phyloP scores from a whole-genome alignment of 2,113 vertebrate genomes.

The Okapia johnstoni region DNA sequence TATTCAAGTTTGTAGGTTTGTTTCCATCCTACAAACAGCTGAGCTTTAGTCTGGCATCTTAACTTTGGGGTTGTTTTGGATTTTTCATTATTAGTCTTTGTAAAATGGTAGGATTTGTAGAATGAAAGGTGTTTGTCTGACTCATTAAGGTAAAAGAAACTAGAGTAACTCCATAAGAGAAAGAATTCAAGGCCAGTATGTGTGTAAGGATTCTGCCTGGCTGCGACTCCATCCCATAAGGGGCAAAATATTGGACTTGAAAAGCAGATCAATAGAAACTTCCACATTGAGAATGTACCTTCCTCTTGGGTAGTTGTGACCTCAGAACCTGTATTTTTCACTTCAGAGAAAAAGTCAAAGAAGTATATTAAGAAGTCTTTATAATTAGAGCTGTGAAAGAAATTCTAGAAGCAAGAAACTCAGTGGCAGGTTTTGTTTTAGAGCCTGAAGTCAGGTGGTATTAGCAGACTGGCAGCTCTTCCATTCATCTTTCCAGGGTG shows the following conservation, averaged over 20 bases:
- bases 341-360: conserved; percentile 31
- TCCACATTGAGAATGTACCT: not conserved
- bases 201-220: not conserved
- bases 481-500: conserved; percentile 51
- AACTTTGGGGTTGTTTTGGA: not conserved
- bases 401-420: conserved; percentile 20
- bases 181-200: not conserved
- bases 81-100: conserved; percentile 4
- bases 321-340: conserved; percentile 28
- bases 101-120: not conserved
- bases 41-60: not conserved
- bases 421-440: not conserved
- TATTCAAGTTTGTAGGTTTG: too few relatives aligned
- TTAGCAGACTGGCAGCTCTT: not conserved
- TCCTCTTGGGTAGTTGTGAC: not conserved
- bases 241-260: not conserved
- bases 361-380: not conserved
- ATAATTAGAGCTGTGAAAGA: not conserved
- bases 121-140: conserved; percentile 7
- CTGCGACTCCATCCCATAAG: not conserved
- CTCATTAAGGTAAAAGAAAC: conserved; percentile 25
- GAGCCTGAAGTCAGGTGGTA: not conserved
- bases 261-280: conserved; percentile 45
- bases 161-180: not conserved
- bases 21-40: not conserved